Base-by-base conservation (phyloP, 2,113 vertebrate genomes). In the Silurus meridionalis region DNA sequence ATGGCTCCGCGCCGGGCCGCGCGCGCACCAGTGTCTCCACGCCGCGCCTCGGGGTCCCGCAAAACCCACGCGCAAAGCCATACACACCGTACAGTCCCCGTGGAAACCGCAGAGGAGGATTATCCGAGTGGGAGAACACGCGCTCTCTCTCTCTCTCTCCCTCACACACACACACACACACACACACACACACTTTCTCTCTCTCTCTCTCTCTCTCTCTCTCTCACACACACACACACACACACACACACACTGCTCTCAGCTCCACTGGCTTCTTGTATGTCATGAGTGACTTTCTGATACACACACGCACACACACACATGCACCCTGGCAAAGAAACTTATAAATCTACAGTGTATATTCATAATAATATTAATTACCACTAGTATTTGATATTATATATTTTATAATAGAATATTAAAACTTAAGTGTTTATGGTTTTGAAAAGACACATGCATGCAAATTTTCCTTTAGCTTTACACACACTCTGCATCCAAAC, bases 11-110 rank as follows among this genome's bases (percentile, higher is more conserved):
- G 2, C 63, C 19, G 50, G 6, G 14, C 6, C 23, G n/a, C 13
- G 55, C 81, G 10, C 81, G 48, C 81, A 17, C 55, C 37, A 37
- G 37, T 37, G 37, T 2, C 37, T 37, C 37, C 52, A 53, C 81
- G 14, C 81, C 48, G 80, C 2, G 61, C 23, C 17, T 50, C 60
- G 80, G 58, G n/a, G 55, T 58, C 55, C 25, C 25, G 48, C 48
- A 53, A 66, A 82, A 67, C 23, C 0, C 61, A 25, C 63, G 23
- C 82, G 61, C 80, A 64, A 80, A 58, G 77, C 77, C 78, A 80
- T 37, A 37, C 37, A 37, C 37, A 37, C 37, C 37, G 37, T 48
- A 61, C 17, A 61, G 57, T 61, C 9, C 55, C 9, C 0, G 0
- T 25, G 74, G 72, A 53, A 23, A 21, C 78, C 57, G 57, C 28